Evolutionary conservation across 2,113 vertebrate species (phyloP).

Genomic region (Vulpes vulpes): DNA sequence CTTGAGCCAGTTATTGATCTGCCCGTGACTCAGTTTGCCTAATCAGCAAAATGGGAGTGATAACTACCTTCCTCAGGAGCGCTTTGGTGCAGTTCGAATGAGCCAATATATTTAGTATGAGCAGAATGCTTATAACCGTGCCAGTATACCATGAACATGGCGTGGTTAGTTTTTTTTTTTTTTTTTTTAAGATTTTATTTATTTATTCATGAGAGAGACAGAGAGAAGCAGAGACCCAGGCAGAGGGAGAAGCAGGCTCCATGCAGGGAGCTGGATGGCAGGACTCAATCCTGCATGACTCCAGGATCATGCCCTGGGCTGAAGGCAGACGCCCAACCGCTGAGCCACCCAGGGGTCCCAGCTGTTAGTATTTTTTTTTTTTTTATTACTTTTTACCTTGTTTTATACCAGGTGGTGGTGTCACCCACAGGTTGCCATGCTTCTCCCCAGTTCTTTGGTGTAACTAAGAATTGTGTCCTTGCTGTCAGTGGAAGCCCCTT

Average conservation of each 20-base stretch:
- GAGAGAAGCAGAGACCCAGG: no score
- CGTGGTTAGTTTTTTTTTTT: neutral
- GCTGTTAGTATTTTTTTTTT: neutral
- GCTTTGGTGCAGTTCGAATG: neutral
- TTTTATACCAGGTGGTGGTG: neutral
- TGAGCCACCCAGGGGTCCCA: no score
- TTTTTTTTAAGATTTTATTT: neutral
- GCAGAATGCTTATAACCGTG: neutral
- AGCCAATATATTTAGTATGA: neutral
- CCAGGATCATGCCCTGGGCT: no score
- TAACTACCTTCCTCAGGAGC: accelerated
- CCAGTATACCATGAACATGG: neutral
- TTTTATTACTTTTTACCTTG: neutral
- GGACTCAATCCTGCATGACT: no score
- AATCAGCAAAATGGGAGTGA: neutral
- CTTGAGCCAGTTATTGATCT: neutral
- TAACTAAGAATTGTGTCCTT: neutral
- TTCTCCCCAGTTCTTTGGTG: neutral
- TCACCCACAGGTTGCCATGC: neutral
- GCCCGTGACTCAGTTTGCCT: neutral
- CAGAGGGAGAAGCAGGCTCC: no score
- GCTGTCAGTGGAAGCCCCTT: neutral
- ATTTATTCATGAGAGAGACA: no score
- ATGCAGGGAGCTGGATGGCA: no score
- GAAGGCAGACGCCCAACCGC: no score